These are phyloP conservation scores for Eupithecia dodoneata DNA, from an alignment of 2,888 invertebrate genomes.

Conservation along the genomic window DNA sequence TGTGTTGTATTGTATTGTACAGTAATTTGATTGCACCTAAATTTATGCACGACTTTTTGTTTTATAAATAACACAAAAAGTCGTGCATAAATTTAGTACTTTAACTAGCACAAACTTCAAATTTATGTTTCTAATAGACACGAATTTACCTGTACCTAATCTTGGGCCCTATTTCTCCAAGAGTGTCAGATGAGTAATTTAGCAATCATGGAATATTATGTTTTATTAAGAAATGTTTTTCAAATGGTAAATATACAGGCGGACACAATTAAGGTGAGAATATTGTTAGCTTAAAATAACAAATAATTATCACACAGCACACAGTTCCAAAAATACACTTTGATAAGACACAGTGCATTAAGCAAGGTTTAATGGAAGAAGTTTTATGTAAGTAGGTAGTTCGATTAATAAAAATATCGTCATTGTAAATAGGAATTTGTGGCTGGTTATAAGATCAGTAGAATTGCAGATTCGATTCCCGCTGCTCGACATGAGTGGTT, in stretches of 20 bases:
- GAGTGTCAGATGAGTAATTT: not conserved
- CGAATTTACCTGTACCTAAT: too few species aligned
- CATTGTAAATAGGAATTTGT: not conserved
- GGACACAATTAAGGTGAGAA: not conserved
- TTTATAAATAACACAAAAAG: too few species aligned
- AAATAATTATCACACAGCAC: constrained; percentile 5
- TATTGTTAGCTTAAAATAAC: not conserved
- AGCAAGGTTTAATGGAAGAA: not conserved
- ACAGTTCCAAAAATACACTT: not conserved
- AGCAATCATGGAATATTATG: not conserved
- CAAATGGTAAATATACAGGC: not conserved
- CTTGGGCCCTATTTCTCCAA: not conserved
- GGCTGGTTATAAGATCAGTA: not conserved
- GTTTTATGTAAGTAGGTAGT: not conserved
- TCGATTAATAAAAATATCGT: not conserved
- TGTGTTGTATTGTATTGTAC: too few species aligned
- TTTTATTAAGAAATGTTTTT: not conserved
- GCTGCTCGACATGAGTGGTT: not conserved
- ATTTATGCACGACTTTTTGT: too few species aligned
- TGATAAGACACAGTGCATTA: not conserved
- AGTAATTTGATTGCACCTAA: too few species aligned
- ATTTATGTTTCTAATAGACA: too few species aligned
- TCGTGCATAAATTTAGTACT: too few species aligned
- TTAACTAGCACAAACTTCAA: not conserved
- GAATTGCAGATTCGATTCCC: not conserved